Evolutionary conservation across 2,113 vertebrate species (phyloP), one percentile per base, ranked within the genome.

Genomic region (Lepus europaeus): DNA sequence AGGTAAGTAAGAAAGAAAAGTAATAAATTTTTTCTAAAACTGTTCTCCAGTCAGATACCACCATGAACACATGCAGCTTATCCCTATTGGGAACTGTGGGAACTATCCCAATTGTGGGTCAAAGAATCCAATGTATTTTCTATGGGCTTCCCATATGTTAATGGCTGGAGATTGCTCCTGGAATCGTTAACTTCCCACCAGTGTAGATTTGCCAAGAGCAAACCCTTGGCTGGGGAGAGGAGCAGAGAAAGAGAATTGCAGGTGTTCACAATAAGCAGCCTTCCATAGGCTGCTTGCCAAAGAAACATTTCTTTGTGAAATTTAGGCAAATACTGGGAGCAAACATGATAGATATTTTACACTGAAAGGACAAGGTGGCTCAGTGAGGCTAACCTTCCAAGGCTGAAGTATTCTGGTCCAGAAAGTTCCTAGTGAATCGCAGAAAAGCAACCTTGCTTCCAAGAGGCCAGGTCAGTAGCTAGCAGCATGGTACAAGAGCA

Each of bases 401-500:
- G 11, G 83, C n/a, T 31, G 17, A 80, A 7, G 7, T 69, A 51
- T 89, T 90, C 59, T 61, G 45, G 56, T 76, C 70, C 56, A 83
- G 77, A 79, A 74, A 92, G 79, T 9, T 69, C 76, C 73, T 63
- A 23, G 14, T n/a, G 9, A 79, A 68, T 74, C 25, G 56, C 10
- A 49, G 61, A 36, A 68, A 94, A 89, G 33, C 31, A 70, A 20
- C 1, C 45, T 89, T 63, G 14, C n/a, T 51, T 93, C 73, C 82
- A 72, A 88, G 27, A 82, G n/a, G 45, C 56, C 85, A 69, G 68
- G 59, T 53, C 51, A 84, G 51, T 59, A 82, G 45, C 31, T 92
- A 72, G 56, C 16, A 82, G 56, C 53, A 89, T n/a, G n/a, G 39
- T 92, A 56, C 68, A 87, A 90, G 77, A 90, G 5, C 31, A 90